These are phyloP conservation scores for Microplitis mediator DNA, from an alignment of 1,140 invertebrate genomes.

Conservation along the genomic window DNA sequence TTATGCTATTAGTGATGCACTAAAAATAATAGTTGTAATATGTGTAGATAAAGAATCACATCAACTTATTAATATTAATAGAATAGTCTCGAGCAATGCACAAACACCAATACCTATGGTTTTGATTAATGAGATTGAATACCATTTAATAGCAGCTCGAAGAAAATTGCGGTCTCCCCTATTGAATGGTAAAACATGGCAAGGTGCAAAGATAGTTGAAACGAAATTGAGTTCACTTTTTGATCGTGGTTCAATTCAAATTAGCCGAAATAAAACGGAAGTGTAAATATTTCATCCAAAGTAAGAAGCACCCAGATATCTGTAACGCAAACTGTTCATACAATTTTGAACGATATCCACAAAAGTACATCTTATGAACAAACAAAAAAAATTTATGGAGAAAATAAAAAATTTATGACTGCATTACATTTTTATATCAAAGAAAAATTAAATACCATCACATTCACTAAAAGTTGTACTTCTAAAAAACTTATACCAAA, in stretches of 20 bases:
- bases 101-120: not conserved
- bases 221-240: not conserved
- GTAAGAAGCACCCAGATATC: not conserved
- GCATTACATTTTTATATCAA: not conserved
- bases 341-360: no score
- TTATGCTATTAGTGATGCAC: not conserved
- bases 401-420: not conserved
- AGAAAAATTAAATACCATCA: not conserved
- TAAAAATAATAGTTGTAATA: not conserved
- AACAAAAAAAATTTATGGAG: not conserved
- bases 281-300: not conserved
- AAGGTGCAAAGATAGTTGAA: not conserved
- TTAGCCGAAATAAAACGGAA: not conserved
- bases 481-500: not conserved
- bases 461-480: not conserved
- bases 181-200: not conserved
- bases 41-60: not conserved
- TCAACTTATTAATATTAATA: not conserved
- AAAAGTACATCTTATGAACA: no score
- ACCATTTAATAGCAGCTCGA: not conserved
- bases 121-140: not conserved
- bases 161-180: not conserved
- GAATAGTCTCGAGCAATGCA: not conserved
- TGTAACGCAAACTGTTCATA: no score
- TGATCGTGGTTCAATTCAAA: not conserved